Evolutionary conservation across 2,888 invertebrate genomes (phyloP).

Genomic region (Smittia sp.): DNA sequence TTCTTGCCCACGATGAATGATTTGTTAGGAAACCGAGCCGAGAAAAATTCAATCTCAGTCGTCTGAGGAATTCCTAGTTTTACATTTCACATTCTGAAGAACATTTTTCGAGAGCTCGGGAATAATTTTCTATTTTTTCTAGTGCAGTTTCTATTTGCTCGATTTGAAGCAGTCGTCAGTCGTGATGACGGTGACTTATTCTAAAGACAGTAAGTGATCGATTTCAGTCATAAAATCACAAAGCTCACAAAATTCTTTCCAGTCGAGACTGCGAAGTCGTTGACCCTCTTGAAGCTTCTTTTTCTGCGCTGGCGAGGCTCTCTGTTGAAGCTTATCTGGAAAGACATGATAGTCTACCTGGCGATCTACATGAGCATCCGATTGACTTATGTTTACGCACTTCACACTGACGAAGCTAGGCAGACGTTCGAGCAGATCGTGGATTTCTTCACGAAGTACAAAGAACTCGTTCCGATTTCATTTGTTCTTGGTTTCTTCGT

Average conservation of each 20-base stretch:
- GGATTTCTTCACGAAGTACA: not conserved
- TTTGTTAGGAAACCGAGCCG: too few relatives aligned
- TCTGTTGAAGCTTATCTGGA: conserved; percentile 3
- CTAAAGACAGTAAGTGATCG: not conserved
- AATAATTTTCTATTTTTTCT: too few relatives aligned
- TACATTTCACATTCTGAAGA: too few relatives aligned
- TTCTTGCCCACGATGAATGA: too few relatives aligned
- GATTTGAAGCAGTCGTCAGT: too few relatives aligned
- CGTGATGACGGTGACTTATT: conserved; percentile 19
- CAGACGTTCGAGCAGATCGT: not conserved
- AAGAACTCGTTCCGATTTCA: not conserved
- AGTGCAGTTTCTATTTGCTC: too few relatives aligned
- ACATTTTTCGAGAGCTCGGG: too few relatives aligned
- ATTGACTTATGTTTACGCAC: not conserved
- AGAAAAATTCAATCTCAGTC: too few relatives aligned
- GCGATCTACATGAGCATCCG: not conserved
- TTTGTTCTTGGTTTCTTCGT: conserved; percentile 30
- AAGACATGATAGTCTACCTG: conserved; percentile 11
- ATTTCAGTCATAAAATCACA: too few relatives aligned
- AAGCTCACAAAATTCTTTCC: not conserved
- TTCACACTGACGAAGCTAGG: not conserved
- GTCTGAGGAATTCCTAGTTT: too few relatives aligned
- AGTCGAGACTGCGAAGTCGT: conserved; percentile 14
- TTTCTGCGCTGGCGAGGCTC: conserved; percentile 19
- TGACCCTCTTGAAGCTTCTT: not conserved